Percentiles rank a stretch among this genome's conserved stretches.
Evolutionary conservation across 2,888 invertebrate species (phyloP).

Genomic region (Flabesymbios commensalis): DNA sequence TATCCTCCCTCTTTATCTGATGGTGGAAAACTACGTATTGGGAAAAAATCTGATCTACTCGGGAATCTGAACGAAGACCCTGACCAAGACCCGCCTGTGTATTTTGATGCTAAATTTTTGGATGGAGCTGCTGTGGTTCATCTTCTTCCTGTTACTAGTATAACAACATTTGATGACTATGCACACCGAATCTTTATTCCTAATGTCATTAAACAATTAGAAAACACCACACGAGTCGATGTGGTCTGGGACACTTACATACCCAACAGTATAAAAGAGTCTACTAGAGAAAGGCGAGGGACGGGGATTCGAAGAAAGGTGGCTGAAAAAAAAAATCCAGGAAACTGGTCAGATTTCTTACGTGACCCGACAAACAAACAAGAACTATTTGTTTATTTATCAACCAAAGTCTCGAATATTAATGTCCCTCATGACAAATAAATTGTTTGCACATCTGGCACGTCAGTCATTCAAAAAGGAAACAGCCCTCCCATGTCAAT

Average conservation of each 20-base stretch:
- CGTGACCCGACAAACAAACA: slow-evolving; percentile 13
- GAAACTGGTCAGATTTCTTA: slow-evolving; percentile 27
- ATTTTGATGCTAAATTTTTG: too few relatives aligned
- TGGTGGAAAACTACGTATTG: slow-evolving; percentile 7
- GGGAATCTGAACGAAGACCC: slow-evolving; percentile 9
- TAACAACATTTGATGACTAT: slow-evolving; percentile 31
- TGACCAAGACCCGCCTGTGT: too few relatives aligned
- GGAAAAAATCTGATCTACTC: slow-evolving; percentile 14
- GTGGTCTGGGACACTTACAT: slow-evolving; percentile 30
- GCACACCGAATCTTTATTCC: slow-evolving; percentile 21
- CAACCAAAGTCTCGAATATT: background rate
- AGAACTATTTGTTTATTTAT: slow-evolving; percentile 21
- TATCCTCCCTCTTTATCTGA: slow-evolving; percentile 18
- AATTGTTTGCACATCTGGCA: slow-evolving; percentile 13
- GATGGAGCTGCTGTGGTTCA: slow-evolving; percentile 34
- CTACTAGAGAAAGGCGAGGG: slow-evolving; percentile 29
- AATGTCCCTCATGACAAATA: slow-evolving; percentile 9
- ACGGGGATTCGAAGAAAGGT: slow-evolving; percentile 22
- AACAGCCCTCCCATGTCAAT: too few relatives aligned
- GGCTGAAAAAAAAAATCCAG: slow-evolving; percentile 9
- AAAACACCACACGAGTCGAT: slow-evolving; percentile 23
- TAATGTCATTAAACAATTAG: slow-evolving; percentile 19
- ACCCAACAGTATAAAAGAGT: slow-evolving; percentile 27
- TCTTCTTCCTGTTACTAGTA: slow-evolving; percentile 7
- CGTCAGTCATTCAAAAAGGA: too few relatives aligned